phyloP scores from a whole-genome alignment of 2,888 invertebrate species.

The Harmothoe impar region DNA sequence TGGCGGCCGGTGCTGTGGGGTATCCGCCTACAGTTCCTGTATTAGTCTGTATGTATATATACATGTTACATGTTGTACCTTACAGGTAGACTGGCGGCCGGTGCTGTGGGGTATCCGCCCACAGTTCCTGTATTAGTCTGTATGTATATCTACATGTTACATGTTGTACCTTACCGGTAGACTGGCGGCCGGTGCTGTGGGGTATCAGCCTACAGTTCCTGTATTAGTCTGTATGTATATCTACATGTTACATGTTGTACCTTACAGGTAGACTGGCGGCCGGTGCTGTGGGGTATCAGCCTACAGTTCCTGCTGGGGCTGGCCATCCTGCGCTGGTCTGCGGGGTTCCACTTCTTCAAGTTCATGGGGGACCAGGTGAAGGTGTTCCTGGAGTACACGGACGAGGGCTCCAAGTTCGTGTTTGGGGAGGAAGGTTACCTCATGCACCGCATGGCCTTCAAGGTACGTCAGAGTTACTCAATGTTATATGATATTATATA shows the following conservation, averaged over 20 bases:
- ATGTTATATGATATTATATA: constrained; percentile 44
- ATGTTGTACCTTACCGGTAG: constrained; percentile 72
- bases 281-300: constrained; percentile 72
- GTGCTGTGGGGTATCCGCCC: constrained; percentile 71
- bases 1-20: constrained; percentile 82
- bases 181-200: constrained; percentile 81
- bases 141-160: too few species aligned
- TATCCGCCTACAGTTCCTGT: constrained; percentile 70
- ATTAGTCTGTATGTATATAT: constrained; percentile 69
- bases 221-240: background rate
- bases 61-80: background rate
- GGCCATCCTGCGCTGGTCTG: constrained; percentile 70
- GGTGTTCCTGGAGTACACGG: constrained; percentile 71
- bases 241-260: background rate
- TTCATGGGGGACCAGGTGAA: constrained; percentile 71
- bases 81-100: constrained; percentile 82
- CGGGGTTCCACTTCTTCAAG: constrained; percentile 71
- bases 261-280: constrained; percentile 81
- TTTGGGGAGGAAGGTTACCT: constrained; percentile 69
- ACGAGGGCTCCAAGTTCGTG: constrained; percentile 72
- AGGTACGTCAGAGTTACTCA: constrained; percentile 61
- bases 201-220: constrained; percentile 71
- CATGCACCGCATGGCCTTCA: constrained; percentile 67
- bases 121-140: constrained; percentile 66
- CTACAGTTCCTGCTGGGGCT: constrained; percentile 71